Evolutionary conservation across 2,113 vertebrate genomes (phyloP), one percentile per base, ranked within the genome.

Genomic region (Rattus rattus): DNA sequence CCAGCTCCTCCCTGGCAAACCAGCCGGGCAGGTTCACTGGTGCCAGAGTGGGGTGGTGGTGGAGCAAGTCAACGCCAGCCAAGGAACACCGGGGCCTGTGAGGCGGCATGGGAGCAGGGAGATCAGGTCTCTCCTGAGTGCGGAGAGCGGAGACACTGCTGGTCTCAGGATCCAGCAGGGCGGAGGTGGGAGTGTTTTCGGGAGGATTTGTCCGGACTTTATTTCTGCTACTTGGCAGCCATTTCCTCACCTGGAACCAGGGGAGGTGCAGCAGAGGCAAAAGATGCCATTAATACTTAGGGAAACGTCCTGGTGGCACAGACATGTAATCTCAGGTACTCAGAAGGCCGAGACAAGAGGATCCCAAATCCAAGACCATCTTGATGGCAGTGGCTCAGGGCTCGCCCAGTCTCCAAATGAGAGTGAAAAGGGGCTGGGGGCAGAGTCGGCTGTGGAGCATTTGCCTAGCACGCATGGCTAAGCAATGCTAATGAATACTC

Each of bases 11-110:
- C 85, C 22, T 22, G 83, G 93, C 54, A 92, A 97, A 97, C 97
- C 96, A 95, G 97, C 93, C 1, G 10, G 70, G 87, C 96, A 93
- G 93, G 98, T 98, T 90, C 81, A 61, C 49, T 4, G 63, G 83
- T 85, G 81, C 67, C 86, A 49, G 52, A 73, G 63, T 6, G 8
- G 28, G 36, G 79, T 73, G 94, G 92, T 7, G 83, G 90, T 59
- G 94, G 33, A 8, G 17, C 43, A 52, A 67, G 47, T 33, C 36
- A 16, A 0, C 49, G 59, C 30, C 36, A 79, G 33, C 80, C 76
- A 88, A 77, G 73, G 12, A 77, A 16, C 56, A 4, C 75, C 28
- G 59, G 59, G 49, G 47, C 59, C 28, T 12, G 30, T 13, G 75
- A 17, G 52, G 72, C 4, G 28, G n/a, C 10, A 17, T 43, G 49